Evolutionary conservation across 1,140 invertebrate genomes (phyloP).

Genomic region (Pseudomyrmex flavicornis): DNA sequence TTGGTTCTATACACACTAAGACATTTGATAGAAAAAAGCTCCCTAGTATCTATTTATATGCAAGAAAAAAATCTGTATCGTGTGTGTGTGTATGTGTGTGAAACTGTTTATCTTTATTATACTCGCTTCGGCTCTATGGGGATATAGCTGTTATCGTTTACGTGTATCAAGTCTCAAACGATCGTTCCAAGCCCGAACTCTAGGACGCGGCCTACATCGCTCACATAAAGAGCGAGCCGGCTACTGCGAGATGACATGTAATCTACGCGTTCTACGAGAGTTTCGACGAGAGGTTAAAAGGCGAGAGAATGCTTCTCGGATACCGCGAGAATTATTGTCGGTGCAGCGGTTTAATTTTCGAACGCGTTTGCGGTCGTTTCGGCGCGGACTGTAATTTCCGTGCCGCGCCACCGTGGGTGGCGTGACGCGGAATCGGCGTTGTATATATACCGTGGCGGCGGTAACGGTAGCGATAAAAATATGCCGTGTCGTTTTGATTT

Average conservation of each 20-base stretch:
- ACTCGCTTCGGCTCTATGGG: neutral
- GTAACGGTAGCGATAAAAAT: slow-evolving; percentile 63
- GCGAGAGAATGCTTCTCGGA: slow-evolving; percentile 50
- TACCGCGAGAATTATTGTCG: slow-evolving; percentile 64
- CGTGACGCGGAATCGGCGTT: slow-evolving; percentile 57
- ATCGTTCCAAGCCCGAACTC: slow-evolving; percentile 13
- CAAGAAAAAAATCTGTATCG: neutral
- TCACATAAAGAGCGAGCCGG: slow-evolving; percentile 37
- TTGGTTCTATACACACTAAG: neutral
- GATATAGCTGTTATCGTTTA: slow-evolving; percentile 33
- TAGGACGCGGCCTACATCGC: slow-evolving; percentile 32
- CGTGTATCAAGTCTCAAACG: slow-evolving; percentile 26
- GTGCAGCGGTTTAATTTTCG: slow-evolving; percentile 64
- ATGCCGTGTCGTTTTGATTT: slow-evolving; percentile 19
- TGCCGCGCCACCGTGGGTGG: slow-evolving; percentile 60
- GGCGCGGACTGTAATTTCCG: slow-evolving; percentile 57
- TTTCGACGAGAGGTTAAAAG: slow-evolving; percentile 48
- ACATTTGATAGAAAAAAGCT: neutral
- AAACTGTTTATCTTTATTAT: slow-evolving; percentile 23
- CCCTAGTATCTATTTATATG: slow-evolving; percentile 1
- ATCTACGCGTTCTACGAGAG: slow-evolving; percentile 45
- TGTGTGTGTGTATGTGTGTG: too few species aligned
- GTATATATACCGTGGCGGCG: slow-evolving; percentile 1
- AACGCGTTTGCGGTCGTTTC: slow-evolving; percentile 64
- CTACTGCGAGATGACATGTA: slow-evolving; percentile 56